Evolutionary conservation across 1,140 invertebrate species (phyloP).

Genomic region (Drosophila sturtevanti): DNA sequence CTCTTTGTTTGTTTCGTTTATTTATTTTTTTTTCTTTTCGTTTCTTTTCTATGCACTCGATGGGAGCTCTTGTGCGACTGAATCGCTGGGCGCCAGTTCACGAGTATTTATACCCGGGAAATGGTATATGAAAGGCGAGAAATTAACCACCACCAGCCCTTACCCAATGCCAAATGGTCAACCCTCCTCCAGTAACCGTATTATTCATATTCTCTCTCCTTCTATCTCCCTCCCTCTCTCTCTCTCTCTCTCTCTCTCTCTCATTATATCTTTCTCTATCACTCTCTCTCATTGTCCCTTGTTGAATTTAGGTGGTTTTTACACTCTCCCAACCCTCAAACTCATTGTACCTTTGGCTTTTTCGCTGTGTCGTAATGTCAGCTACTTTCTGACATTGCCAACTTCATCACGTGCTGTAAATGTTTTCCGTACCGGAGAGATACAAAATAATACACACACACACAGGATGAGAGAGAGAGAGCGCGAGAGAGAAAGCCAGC

Average conservation of each 20-base stretch:
- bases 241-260: slow-evolving; percentile 18
- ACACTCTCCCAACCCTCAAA: background rate
- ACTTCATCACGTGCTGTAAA: slow-evolving; percentile 67
- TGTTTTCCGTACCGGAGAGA: slow-evolving; percentile 31
- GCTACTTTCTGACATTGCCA: slow-evolving; percentile 52
- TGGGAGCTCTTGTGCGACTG: slow-evolving; percentile 58
- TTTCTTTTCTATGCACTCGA: slow-evolving; percentile 27
- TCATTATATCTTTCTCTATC: slow-evolving; percentile 13
- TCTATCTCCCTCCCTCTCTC: background rate
- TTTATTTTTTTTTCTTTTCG: no score
- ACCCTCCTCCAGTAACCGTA: slow-evolving; percentile 17
- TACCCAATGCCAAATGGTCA: slow-evolving; percentile 37
- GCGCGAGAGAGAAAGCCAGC: slow-evolving; percentile 18
- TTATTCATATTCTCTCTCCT: slow-evolving; percentile 6
- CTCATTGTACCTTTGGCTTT: background rate
- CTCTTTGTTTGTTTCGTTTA: slow-evolving; percentile 6
- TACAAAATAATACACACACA: background rate
- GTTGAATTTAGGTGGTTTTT: background rate
- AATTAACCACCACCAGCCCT: slow-evolving; percentile 33
- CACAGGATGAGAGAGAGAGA: slow-evolving; percentile 19
- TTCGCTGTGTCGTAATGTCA: slow-evolving; percentile 56
- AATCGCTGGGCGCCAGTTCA: slow-evolving; percentile 42
- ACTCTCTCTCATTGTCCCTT: no score
- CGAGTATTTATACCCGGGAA: slow-evolving; percentile 76
- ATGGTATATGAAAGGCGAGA: slow-evolving; percentile 37